Conservation (phyloP, 2,888 invertebrate species). For the Pteria penguin region DNA sequence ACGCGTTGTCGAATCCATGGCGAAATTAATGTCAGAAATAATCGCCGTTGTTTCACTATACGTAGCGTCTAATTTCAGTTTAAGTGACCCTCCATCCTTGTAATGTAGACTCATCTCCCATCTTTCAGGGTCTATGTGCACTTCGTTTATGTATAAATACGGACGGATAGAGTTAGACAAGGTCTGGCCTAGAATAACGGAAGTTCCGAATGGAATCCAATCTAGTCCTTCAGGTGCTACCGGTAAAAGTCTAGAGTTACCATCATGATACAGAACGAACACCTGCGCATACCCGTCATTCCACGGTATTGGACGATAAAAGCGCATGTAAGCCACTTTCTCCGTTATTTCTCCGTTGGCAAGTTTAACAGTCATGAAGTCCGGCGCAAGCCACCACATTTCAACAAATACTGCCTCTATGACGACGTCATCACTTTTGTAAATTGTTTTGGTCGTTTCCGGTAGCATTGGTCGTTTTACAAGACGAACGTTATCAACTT, state of each 20-base stretch:
- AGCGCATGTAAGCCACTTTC: constrained; percentile 5
- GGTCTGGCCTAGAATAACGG: constrained; percentile 15
- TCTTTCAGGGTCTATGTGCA: background rate
- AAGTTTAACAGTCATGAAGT: constrained; percentile 8
- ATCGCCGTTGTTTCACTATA: background rate
- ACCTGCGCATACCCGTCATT: constrained; percentile 9
- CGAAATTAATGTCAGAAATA: background rate
- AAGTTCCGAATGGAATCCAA: constrained; percentile 33
- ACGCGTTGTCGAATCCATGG: background rate
- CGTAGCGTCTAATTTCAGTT: background rate
- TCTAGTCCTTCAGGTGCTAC: constrained; percentile 19
- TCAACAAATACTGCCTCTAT: constrained; percentile 22
- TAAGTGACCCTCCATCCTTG: constrained; percentile 13
- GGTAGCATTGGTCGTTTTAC: constrained; percentile 12
- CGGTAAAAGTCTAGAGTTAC: constrained; percentile 19
- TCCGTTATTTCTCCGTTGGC: background rate
- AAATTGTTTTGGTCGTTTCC: constrained; percentile 7
- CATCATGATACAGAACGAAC: constrained; percentile 23
- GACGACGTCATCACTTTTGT: constrained; percentile 21
- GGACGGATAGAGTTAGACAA: constrained; percentile 4
- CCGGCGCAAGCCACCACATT: constrained; percentile 21
- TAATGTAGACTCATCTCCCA: background rate
- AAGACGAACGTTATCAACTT: background rate
- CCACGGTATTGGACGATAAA: constrained; percentile 19
- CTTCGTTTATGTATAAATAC: constrained; percentile 8